Conservation (phyloP, 1,140 invertebrate genomes). For the Formica selysi region DNA sequence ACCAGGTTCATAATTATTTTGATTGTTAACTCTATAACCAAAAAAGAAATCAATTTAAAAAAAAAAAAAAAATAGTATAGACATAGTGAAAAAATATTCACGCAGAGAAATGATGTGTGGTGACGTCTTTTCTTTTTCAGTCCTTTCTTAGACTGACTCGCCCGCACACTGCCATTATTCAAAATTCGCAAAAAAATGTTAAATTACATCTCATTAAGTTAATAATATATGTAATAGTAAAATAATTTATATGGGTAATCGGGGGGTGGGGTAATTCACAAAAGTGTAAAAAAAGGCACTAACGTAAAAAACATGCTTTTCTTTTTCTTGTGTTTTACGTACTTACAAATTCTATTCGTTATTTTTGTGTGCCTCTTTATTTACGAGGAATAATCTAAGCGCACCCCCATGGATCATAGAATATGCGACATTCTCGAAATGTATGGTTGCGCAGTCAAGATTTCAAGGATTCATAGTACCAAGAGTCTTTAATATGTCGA, state of each 20-base stretch:
- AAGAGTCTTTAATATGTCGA: constrained; percentile 8
- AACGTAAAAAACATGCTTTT: constrained; percentile 47
- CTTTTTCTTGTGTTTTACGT: constrained; percentile 50
- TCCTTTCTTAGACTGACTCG: constrained; percentile 57
- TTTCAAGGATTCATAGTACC: constrained; percentile 33
- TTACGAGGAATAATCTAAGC: constrained; percentile 23
- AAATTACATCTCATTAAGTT: constrained; percentile 39
- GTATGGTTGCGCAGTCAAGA: constrained; percentile 30
- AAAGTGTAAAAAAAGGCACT: constrained; percentile 53
- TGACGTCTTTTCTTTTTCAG: constrained; percentile 47
- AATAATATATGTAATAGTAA: constrained; percentile 29
- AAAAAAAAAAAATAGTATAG: constrained; percentile 54
- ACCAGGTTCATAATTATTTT: constrained; percentile 78
- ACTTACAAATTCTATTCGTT: constrained; percentile 43
- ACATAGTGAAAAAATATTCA: constrained; percentile 48
- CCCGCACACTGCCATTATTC: constrained; percentile 53
- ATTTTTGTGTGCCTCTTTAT: constrained; percentile 30
- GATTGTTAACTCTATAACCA: constrained; percentile 65
- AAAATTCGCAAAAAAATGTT: constrained; percentile 39
- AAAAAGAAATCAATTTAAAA: constrained; percentile 51
- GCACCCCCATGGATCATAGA: constrained; percentile 33
- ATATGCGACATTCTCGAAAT: constrained; percentile 41
- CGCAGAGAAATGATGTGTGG: constrained; percentile 3
- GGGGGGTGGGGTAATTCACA: constrained; percentile 45
- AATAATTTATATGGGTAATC: constrained; percentile 45